Evolutionary conservation across 2,888 invertebrate species (phyloP).

Genomic region (Thereva unica): DNA sequence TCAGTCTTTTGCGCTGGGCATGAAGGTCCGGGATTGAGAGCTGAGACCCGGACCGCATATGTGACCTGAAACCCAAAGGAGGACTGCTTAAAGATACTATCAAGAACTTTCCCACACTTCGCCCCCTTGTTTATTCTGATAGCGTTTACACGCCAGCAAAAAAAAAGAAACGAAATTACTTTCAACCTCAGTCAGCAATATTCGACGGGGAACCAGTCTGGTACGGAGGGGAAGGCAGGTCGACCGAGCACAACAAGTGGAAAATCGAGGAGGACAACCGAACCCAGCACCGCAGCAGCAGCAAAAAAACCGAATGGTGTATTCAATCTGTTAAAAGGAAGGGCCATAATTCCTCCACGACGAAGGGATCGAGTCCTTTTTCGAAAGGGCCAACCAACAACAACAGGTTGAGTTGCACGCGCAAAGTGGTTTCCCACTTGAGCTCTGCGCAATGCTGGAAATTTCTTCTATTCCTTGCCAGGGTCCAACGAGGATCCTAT

Average conservation of each 20-base stretch:
- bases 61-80: constrained; percentile 20
- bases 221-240: neutral
- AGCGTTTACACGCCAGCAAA: constrained; percentile 2
- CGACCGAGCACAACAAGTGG: constrained; percentile 17
- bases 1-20: too few relatives aligned
- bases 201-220: too few relatives aligned
- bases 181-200: too few relatives aligned
- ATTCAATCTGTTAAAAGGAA: constrained; percentile 11
- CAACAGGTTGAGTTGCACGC: constrained; percentile 18
- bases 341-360: constrained; percentile 12
- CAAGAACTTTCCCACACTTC: constrained; percentile 27
- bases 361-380: neutral
- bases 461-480: neutral
- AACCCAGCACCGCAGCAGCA: neutral
- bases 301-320: neutral
- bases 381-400: neutral
- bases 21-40: too few relatives aligned
- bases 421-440: neutral
- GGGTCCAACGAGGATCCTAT: too few relatives aligned
- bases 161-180: constrained; percentile 7
- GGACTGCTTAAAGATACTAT: constrained; percentile 10
- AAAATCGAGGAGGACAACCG: constrained; percentile 22
- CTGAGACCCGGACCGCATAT: constrained; percentile 4
- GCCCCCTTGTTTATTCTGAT: constrained; percentile 6
- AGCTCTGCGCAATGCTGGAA: neutral